Base-by-base conservation (phyloP, 2,113 vertebrate species). In the Paramisgurnus dabryanus region DNA sequence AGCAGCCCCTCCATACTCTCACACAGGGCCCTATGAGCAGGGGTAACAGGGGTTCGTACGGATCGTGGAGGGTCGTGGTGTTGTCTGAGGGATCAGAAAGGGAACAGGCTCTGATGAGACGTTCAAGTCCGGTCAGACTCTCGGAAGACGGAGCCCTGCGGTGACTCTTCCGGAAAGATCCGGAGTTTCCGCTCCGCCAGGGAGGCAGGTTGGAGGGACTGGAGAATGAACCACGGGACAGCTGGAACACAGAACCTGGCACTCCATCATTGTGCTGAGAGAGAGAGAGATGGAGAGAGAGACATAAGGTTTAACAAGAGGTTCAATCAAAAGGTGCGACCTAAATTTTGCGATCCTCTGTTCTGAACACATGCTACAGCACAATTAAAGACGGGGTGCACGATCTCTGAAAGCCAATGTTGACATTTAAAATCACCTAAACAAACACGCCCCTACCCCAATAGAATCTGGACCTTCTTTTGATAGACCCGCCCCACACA, bases 1-100 rank as follows among this genome's bases (percentile, higher is more conserved):
- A 98, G 86, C 97, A 98, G 61, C 94, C 93, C 78, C 85, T 93
- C 97, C 97, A 98, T 74, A 98, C 86, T 8, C 87, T 88, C 82
- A 98, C 68, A 27, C 94, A 94, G 73, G 97, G 96, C 43, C 93
- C 96, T 3, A 93, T 75, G 0, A 93, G 91, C 13, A 93, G 89
- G 73, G 97, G 96, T 74, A 96, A 87, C 7, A 97, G 87, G 65
- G 94, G 91, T 64, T 94, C 93, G 0, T 86, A 87, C 12, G 85
- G 90, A 82, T 90, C 87, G 0, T 85, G 83, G 7, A 86, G 85
- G 71, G 80, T 41, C 0, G 79, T 0, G 68, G 74, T 80, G 80
- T 60, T 71, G 45, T 86, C 86, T 4, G 88, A 84, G 5, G 86
- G n/a, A 53, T 89, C 86, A 0, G 61, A 17, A 10, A 88, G 66